Evolutionary conservation across 2,797 vertebrate genomes (phyloP).

Genomic region (Myotis pilosus): DNA sequence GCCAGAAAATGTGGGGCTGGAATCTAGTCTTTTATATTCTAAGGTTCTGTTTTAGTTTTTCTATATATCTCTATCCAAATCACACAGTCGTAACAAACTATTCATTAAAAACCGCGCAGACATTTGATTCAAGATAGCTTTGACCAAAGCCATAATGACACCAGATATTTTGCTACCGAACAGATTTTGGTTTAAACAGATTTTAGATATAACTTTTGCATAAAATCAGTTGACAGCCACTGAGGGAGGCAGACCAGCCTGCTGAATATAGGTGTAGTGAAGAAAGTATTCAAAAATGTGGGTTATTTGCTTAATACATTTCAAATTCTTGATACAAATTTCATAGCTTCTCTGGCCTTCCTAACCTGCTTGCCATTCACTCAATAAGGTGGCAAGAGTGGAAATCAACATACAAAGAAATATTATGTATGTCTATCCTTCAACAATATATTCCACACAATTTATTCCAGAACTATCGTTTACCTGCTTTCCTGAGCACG

Average conservation of each 20-base stretch:
- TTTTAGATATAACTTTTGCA: neutral
- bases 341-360: neutral
- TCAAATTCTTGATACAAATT: neutral
- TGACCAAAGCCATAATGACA: neutral
- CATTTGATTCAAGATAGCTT: slow-evolving; percentile 19
- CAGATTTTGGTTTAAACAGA: neutral
- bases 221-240: neutral
- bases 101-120: neutral
- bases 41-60: neutral
- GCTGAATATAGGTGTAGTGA: neutral
- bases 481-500: neutral
- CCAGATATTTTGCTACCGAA: neutral
- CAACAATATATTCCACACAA: neutral
- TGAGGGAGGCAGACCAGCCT: neutral
- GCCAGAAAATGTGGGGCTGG: neutral
- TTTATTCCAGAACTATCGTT: neutral
- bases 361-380: neutral
- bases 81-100: neutral
- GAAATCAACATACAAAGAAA: neutral
- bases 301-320: neutral
- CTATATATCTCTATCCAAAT: neutral
- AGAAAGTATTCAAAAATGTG: neutral
- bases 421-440: neutral
- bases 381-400: neutral
- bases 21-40: neutral